Evolutionary conservation across 2,888 invertebrate species (phyloP), one percentile per base, ranked within the genome.

Genomic region (Drosophila heteroneura): DNA sequence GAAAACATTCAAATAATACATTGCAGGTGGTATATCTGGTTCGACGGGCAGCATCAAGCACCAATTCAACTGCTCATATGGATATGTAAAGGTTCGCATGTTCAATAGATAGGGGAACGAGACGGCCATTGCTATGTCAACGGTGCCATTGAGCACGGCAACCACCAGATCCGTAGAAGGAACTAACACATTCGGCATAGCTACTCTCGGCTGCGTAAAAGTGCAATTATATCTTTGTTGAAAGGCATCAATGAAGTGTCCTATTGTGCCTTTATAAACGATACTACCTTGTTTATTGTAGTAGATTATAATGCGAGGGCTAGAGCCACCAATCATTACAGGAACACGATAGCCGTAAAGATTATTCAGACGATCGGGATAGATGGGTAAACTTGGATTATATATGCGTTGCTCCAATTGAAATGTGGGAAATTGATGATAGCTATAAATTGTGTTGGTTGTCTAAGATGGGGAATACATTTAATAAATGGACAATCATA

Each of bases 1-100:
- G 54, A 92, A 92, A 0, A 92, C 90, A 1, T 76, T 76, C 19
- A 89, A 70, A 35, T 89, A 92, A 32, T 91, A 91, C 52, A 87
- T 78, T 5, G 82, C 70, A 7, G 70, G 78, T 0, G 92, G 91
- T 5, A 92, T 79, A 62, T 88, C 84, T 0, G 90, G 58, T 65
- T 92, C 92, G 7, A 92, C 64, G 0, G 93, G 92, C 32, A 92
- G 41, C 89, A 92, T 85, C 1, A 92, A n/a, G 30, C 92, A 92
- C 83, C 83, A 88, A 32, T 86, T 77, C 54, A 83, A 1, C 22
- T 68, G 70, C 49, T 92, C 92, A n/a, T 79, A 91, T 0, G 92
- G 91, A 64, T 92, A 92, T 0, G 84, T 74, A 7, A 63, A 89
- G 0, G 85, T 83, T 0, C 44, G 22, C 3, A 82, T 12, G 0